phyloP scores from a whole-genome alignment of 2,888 invertebrate genomes.

The Nemoura dubitans region DNA sequence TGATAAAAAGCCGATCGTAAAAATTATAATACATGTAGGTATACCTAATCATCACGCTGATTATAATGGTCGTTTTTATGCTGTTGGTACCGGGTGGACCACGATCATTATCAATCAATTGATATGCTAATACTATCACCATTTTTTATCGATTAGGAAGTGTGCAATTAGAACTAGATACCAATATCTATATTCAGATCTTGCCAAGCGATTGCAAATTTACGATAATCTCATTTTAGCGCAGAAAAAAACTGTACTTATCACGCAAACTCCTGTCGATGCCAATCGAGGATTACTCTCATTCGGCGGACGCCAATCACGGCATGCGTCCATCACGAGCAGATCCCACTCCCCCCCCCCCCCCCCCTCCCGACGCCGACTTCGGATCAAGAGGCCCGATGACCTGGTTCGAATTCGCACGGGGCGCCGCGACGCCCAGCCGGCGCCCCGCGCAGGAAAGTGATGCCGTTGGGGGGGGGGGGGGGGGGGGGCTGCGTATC shows the following conservation, averaged over 20 bases:
- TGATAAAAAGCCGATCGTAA: background rate
- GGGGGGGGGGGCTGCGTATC: conserved; percentile 38
- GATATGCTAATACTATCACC: background rate
- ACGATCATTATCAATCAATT: background rate
- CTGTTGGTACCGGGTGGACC: background rate
- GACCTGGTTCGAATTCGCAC: conserved; percentile 27
- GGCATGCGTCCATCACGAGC: no score
- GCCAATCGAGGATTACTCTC: background rate
- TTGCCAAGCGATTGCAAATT: background rate
- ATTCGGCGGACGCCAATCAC: background rate
- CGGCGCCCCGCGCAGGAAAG: conserved; percentile 14
- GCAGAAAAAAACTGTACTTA: background rate
- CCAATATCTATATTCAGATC: background rate
- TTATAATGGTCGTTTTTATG: background rate
- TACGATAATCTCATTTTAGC: background rate
- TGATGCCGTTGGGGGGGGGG: conserved; percentile 15
- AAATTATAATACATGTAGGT: background rate
- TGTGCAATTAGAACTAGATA: background rate
- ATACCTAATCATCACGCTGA: background rate
- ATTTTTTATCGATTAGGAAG: background rate
- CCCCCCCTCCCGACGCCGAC: background rate
- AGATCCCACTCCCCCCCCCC: background rate
- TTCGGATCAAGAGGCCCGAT: conserved; percentile 27
- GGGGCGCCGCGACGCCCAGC: conserved; percentile 4
- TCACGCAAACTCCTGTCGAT: background rate